These are phyloP conservation scores for Eueides isabella DNA, from an alignment of 1,140 invertebrate genomes.

Conservation along the genomic window DNA sequence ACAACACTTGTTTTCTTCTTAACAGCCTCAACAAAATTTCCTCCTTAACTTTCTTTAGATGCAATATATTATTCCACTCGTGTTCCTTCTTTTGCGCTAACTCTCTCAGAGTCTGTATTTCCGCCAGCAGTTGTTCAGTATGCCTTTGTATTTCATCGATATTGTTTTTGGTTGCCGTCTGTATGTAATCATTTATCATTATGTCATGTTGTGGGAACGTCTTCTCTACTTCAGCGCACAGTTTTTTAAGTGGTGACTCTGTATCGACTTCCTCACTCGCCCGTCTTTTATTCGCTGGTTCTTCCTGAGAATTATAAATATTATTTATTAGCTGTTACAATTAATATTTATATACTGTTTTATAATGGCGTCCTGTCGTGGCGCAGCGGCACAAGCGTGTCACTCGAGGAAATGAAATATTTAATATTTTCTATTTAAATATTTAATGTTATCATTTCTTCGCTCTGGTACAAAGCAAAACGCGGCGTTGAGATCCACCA, in stretches of 20 bases:
- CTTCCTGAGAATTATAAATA: conserved; percentile 53
- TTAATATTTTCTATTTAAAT: too few relatives aligned
- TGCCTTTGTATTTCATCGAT: conserved; percentile 84
- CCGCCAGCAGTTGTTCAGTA: conserved; percentile 83
- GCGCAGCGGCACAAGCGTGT: too few relatives aligned
- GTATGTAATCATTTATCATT: conserved; percentile 84
- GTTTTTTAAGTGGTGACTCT: conserved; percentile 78
- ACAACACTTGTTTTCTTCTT: conserved; percentile 85
- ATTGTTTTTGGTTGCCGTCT: conserved; percentile 81
- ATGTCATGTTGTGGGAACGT: conserved; percentile 82
- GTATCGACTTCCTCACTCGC: conserved; percentile 68
- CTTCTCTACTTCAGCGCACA: conserved; percentile 81
- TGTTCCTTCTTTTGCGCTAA: conserved; percentile 89
- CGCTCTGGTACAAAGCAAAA: too few relatives aligned
- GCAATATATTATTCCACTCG: conserved; percentile 92
- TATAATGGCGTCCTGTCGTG: too few relatives aligned
- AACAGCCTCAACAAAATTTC: conserved; percentile 87
- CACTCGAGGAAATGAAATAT: too few relatives aligned
- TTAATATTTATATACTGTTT: not conserved
- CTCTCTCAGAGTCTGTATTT: conserved; percentile 86
- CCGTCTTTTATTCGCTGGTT: conserved; percentile 61
- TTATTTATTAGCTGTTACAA: not conserved
- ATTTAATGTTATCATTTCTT: too few relatives aligned
- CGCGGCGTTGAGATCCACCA: too few relatives aligned
- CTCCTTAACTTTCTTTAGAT: conserved; percentile 91